Conservation (phyloP, 2,113 vertebrate species). For the Psammodynastes pulverulentus region DNA sequence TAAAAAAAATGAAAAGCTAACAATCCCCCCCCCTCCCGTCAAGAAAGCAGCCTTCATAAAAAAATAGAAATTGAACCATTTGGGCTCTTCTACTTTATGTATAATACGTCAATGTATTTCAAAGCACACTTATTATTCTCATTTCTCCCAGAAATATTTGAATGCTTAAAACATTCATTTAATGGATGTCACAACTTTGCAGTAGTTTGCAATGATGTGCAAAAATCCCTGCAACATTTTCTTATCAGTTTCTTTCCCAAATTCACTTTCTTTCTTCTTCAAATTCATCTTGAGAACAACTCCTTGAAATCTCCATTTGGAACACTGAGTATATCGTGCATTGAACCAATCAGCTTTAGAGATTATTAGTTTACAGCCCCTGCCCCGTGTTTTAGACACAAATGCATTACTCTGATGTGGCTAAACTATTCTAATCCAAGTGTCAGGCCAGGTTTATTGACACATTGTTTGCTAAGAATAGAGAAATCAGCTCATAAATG, state of each 20-base stretch:
- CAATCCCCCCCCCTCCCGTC: background rate
- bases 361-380: background rate
- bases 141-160: constrained; percentile 14
- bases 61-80: constrained; percentile 9
- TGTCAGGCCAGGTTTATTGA: constrained; percentile 22
- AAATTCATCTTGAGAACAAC: background rate
- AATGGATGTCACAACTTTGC: background rate
- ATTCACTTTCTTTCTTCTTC: constrained; percentile 3
- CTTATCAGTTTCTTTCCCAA: fast-evolving
- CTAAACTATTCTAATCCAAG: background rate
- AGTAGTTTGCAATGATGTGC: background rate
- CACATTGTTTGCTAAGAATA: background rate
- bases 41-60: constrained; percentile 4
- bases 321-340: background rate
- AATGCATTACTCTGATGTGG: constrained; percentile 4
- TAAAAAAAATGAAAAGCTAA: constrained; percentile 24
- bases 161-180: constrained; percentile 28
- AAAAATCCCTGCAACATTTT: background rate
- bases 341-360: background rate
- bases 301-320: background rate
- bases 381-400: background rate
- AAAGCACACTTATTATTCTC: constrained; percentile 22
- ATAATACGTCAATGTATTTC: constrained; percentile 28
- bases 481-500: constrained; percentile 16
- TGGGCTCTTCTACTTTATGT: background rate